Base-by-base conservation (phyloP, 2,113 vertebrate genomes). In the Tauraco erythrolophus region DNA sequence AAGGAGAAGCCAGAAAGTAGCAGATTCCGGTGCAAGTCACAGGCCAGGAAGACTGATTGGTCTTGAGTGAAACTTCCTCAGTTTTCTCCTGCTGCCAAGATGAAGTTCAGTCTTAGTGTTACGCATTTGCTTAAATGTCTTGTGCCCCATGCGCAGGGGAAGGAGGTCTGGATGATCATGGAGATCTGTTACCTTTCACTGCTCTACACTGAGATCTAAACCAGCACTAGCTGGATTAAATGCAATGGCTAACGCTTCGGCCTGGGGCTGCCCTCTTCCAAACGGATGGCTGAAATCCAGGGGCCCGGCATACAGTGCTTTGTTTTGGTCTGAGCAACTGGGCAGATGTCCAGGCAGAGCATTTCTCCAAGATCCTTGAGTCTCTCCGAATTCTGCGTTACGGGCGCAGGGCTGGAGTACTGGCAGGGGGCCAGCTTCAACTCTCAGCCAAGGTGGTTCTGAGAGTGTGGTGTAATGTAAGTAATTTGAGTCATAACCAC, bases 241-340 rank as follows among this genome's bases (percentile, higher is more conserved):
- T 0, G 4, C 16, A 3, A 14, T 25, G 61, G 43, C 65, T 35
- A 35, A 9, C 8, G 0, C 66, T 75, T 54, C 0, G 21, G 31
- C 62, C 58, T 80, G 58, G 5, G 19, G 78, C 82, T 89, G 76
- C 65, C 71, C 64, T 71, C 64, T 74, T 77, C 46, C 72, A 89
- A 58, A 41, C 66, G 74, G 76, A 75, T 56, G 83, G 76, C 60
- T 78, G 48, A 56, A 53, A 64, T 37, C 9, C 88, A 41, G 80
- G n/a, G 76, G 31, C 92, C 60, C 79, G 48, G 83, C 54, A 25
- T 22, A 25, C 58, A 75, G 76, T 12, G 75, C 75, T 97, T 82
- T 94, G 84, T 95, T 94, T 97, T 86, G 96, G 88, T 89, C 86
- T 60, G 92, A 92, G 92, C 19, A 4, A 7, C 83, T 30, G 89